phyloP scores from a whole-genome alignment of 2,888 invertebrate species.

The Folsomia manolachei region DNA sequence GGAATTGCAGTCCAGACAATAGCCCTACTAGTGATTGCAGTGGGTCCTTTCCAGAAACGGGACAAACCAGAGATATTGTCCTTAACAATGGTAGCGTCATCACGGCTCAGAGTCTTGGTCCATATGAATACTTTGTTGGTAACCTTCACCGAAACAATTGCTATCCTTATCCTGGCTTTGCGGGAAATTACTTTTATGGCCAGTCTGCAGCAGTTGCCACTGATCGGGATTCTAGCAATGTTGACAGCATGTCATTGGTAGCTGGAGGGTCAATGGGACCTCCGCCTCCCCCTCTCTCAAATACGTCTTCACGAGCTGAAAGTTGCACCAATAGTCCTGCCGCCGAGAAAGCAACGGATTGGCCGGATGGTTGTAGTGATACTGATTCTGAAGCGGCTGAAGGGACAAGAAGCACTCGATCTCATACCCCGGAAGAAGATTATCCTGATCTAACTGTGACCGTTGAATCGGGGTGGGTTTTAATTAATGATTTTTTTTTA shows the following conservation, averaged over 20 bases:
- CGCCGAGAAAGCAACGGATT: slow-evolving; percentile 30
- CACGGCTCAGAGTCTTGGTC: neutral
- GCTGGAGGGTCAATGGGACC: neutral
- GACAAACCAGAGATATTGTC: slow-evolving; percentile 5
- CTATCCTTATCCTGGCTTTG: neutral
- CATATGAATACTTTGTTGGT: neutral
- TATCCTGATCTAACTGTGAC: slow-evolving; percentile 6
- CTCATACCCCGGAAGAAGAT: slow-evolving; percentile 22
- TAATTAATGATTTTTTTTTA: too few relatives aligned
- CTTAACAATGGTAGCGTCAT: slow-evolving; percentile 10
- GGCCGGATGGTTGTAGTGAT: slow-evolving; percentile 28
- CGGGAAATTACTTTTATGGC: slow-evolving; percentile 4
- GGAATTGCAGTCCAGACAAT: slow-evolving; percentile 8
- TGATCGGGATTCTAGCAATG: neutral
- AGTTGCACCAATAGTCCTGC: slow-evolving; percentile 2
- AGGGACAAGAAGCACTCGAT: slow-evolving; percentile 12
- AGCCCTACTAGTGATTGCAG: slow-evolving; percentile 5
- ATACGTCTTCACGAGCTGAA: neutral
- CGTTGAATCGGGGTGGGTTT: too few relatives aligned
- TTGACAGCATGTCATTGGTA: neutral
- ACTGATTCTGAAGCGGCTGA: slow-evolving; percentile 19
- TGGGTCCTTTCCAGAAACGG: neutral
- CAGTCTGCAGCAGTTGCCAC: neutral
- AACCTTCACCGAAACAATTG: neutral
- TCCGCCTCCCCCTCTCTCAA: neutral